These are phyloP conservation scores for Cynoglossus semilaevis DNA, from an alignment of 2,113 vertebrate genomes.

Conservation along the genomic window DNA sequence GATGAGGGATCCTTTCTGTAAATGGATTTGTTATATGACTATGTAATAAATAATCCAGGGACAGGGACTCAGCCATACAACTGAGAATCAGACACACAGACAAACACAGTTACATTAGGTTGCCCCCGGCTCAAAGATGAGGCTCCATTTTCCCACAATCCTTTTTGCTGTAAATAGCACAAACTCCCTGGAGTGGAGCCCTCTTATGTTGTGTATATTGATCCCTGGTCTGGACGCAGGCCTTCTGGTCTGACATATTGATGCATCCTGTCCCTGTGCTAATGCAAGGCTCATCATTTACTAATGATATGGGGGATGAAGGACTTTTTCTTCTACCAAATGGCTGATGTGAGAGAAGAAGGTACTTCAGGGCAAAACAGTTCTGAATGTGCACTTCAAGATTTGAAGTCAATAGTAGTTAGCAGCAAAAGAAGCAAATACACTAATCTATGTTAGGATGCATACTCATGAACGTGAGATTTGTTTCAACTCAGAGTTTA, in stretches of 20 bases:
- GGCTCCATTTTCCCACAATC: constrained; percentile 16
- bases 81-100: background rate
- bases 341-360: constrained; percentile 13
- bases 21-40: constrained; percentile 34
- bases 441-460: too few species aligned
- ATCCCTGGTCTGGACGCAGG: constrained; percentile 28
- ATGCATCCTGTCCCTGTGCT: constrained; percentile 12
- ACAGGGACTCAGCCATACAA: constrained; percentile 44
- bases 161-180: constrained; percentile 57
- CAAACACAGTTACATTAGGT: background rate
- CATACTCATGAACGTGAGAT: too few species aligned
- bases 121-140: background rate
- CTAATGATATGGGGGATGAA: constrained; percentile 9
- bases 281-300: constrained; percentile 30
- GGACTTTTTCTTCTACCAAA: background rate
- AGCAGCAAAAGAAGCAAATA: too few species aligned
- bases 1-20: constrained; percentile 38
- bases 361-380: too few species aligned
- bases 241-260: constrained; percentile 20
- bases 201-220: constrained; percentile 41
- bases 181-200: constrained; percentile 21
- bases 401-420: too few species aligned
- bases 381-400: too few species aligned
- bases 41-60: constrained; percentile 47
- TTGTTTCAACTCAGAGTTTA: too few species aligned